phyloP scores from a whole-genome alignment of 2,888 invertebrate genomes.

The Drosophila pseudotakahashii region DNA sequence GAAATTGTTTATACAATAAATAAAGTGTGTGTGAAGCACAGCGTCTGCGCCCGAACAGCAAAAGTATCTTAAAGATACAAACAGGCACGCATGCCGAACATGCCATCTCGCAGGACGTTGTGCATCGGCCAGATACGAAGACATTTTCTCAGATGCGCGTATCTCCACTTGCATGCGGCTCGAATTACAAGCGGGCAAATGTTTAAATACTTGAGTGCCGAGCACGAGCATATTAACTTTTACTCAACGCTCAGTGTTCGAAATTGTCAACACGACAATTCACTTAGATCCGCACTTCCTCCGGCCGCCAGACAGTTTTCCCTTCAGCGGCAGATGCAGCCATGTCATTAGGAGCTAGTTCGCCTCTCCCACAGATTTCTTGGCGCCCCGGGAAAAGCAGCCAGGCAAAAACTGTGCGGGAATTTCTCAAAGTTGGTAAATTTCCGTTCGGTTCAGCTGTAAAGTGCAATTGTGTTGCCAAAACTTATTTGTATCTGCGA shows the following conservation, averaged over 20 bases:
- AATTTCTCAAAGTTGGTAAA: conserved; percentile 2
- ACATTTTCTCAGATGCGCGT: conserved; percentile 41
- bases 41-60: conserved; percentile 62
- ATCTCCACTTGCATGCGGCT: conserved; percentile 66
- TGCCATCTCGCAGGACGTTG: conserved; percentile 32
- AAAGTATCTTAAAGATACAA: conserved; percentile 79
- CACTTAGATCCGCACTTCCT: conserved; percentile 61
- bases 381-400: conserved; percentile 21
- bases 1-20: conserved; percentile 79
- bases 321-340: conserved; percentile 22
- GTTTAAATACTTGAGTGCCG: conserved; percentile 80
- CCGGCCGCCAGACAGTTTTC: conserved; percentile 5
- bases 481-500: not conserved
- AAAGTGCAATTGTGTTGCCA: conserved; percentile 10
- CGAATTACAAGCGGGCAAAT: conserved; percentile 76
- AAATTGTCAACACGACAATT: conserved; percentile 76
- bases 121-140: conserved; percentile 18
- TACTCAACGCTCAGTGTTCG: conserved; percentile 44
- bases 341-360: conserved; percentile 24
- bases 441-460: not conserved
- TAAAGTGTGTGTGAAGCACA: conserved; percentile 55
- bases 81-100: conserved; percentile 71
- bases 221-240: conserved; percentile 73
- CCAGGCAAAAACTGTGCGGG: not conserved
- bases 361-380: not conserved